A percentile compares a stretch with the other conserved stretches of the same genome.
phyloP scores from a whole-genome alignment of 2,113 vertebrate species.

The Sarotherodon lohbergeri region DNA sequence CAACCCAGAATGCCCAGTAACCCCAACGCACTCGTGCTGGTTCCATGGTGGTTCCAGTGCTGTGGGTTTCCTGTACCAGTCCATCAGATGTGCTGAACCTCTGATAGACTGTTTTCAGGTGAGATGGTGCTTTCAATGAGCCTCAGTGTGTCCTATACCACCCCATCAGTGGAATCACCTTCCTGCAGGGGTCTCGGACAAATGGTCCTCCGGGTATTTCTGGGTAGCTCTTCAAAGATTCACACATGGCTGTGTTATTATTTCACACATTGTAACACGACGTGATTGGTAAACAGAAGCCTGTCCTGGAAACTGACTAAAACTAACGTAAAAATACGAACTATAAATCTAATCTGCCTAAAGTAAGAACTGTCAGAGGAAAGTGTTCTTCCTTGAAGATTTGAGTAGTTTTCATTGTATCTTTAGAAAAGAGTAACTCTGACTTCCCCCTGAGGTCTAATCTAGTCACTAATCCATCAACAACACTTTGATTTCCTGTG shows the following conservation, averaged over 20 bases:
- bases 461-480: not conserved
- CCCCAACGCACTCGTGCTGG: too few relatives aligned
- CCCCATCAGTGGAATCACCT: not conserved
- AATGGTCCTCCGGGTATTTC: not conserved
- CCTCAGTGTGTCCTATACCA: not conserved
- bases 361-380: not conserved
- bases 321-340: not conserved
- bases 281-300: not conserved
- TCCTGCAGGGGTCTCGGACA: not conserved
- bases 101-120: too few relatives aligned
- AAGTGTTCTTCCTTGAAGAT: not conserved
- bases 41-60: too few relatives aligned
- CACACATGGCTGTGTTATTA: not conserved
- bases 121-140: not conserved
- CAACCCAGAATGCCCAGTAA: too few relatives aligned
- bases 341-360: not conserved
- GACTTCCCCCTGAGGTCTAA: not conserved
- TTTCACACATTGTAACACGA: not conserved
- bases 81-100: too few relatives aligned
- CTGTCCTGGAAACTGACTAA: not conserved
- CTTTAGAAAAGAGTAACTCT: not conserved
- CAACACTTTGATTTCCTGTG: not conserved
- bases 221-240: not conserved
- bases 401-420: not conserved
- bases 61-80: too few relatives aligned